A percentile compares a stretch with the other conserved stretches of the same genome.
phyloP scores from a whole-genome alignment of 1,140 invertebrate genomes.

The Venustaconcha ellipsiformis region DNA sequence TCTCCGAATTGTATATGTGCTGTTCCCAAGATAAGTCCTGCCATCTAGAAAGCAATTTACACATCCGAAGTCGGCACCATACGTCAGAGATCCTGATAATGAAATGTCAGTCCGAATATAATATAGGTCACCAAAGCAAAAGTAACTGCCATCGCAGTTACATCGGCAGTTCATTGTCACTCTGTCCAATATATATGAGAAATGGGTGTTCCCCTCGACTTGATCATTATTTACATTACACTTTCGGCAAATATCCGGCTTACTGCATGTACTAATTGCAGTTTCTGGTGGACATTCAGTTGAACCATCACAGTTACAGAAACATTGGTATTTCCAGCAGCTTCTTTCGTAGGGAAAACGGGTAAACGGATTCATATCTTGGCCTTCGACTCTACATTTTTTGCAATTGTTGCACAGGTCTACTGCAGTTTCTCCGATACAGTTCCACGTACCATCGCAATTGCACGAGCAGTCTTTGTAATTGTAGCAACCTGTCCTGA shows the following conservation, averaged over 20 bases:
- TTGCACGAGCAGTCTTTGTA: constrained; percentile 30
- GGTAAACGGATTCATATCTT: constrained; percentile 15
- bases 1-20: constrained; percentile 19
- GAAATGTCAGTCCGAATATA: constrained; percentile 18
- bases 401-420: constrained; percentile 26
- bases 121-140: constrained; percentile 20
- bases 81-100: constrained; percentile 16
- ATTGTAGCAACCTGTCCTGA: constrained; percentile 20
- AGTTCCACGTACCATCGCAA: constrained; percentile 24
- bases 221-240: constrained; percentile 9
- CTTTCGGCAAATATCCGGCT: constrained; percentile 6
- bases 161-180: constrained; percentile 17
- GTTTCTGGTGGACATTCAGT: constrained; percentile 14
- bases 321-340: constrained; percentile 43
- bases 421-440: constrained; percentile 13
- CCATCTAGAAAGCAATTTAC: constrained; percentile 27
- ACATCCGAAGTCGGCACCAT: constrained; percentile 15
- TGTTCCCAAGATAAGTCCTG: constrained; percentile 14
- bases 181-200: constrained; percentile 9
- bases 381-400: constrained; percentile 33
- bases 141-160: constrained; percentile 28
- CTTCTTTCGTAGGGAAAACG: constrained; percentile 31
- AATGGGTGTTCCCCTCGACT: constrained; percentile 14
- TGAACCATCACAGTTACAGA: constrained; percentile 47
- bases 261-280: constrained; percentile 14